Base-by-base conservation (phyloP, 37 sponge, comb jelly and placozoan genomes). In the Cliona cf. orientalis region DNA sequence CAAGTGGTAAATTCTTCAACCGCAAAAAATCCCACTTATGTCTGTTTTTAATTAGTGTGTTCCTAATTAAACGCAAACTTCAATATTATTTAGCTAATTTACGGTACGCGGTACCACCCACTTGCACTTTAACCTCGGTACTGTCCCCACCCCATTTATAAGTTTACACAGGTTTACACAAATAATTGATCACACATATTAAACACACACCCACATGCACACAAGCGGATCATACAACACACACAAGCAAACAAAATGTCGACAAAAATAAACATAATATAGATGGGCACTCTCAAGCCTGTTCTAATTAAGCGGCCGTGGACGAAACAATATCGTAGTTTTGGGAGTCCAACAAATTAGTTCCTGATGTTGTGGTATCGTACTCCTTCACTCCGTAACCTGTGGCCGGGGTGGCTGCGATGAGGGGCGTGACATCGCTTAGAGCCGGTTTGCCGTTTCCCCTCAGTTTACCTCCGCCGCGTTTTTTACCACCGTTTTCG, bases 311-410 rank as follows among this genome's bases (percentile, higher is more conserved):
- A 11, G 17, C 17, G 55, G 55, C 11, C 14, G 11, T 11, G 17
- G 17, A 49, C 55, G 11, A 17, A 11, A 49, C 14, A 11, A 49
- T 49, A 49, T 49, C 17, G 55, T 11, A 17, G 55, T 17, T 19
- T 49, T 11, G 17, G 11, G 55, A 17, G 17, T 49, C 55, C 9
- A 38, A 38, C 39, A 44, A 23, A 35, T 44, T 2, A 19, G 45
- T 35, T n/a, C 7, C 14, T 34, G 46, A 34, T 17, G 73, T 75
- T 59, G 76, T 78, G 14, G 79, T 33, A 11, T 65, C 67, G 28
- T 79, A 79, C 39, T 46, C 66, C 33, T 39, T 79, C 23, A 79
- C 66, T 17, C 66, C 46, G 34, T 79, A 79, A 0, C 79, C 79
- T 17, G 39, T 46, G 26, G 79, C 67, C 21, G 6, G 38, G 19